Evolutionary conservation across 2,113 vertebrate species (phyloP).

Genomic region (Tragelaphus imberbis): DNA sequence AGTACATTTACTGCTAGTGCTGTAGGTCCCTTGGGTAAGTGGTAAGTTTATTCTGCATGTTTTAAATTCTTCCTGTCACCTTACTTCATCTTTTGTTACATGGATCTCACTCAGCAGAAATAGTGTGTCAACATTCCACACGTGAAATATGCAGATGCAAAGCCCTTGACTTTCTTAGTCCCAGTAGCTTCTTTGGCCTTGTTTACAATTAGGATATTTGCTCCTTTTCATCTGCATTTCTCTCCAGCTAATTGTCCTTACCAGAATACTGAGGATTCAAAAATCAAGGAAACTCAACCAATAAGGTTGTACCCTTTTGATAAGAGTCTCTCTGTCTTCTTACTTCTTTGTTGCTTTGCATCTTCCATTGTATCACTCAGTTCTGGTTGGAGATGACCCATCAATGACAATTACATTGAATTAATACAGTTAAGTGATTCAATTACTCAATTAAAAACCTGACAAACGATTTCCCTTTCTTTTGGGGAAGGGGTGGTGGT

Average conservation of each 20-base stretch:
- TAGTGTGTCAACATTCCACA: background rate
- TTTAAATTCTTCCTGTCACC: background rate
- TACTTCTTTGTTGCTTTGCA: background rate
- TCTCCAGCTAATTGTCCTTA: background rate
- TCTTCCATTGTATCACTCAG: background rate
- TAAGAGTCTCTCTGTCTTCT: background rate
- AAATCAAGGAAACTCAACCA: background rate
- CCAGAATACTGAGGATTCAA: background rate
- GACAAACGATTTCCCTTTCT: background rate
- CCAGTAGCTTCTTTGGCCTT: background rate
- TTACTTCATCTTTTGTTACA: background rate
- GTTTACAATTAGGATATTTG: background rate
- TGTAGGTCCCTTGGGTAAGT: background rate
- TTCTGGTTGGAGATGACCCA: background rate
- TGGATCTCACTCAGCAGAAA: background rate
- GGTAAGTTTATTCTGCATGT: constrained; percentile 42
- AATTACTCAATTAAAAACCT: background rate
- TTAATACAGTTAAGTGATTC: background rate
- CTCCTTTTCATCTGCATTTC: background rate
- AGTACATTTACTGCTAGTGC: constrained; percentile 9
- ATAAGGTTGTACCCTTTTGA: background rate
- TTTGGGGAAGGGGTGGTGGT: background rate
- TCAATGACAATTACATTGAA: background rate
- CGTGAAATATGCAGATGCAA: background rate
- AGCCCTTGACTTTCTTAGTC: constrained; percentile 28